Conservation (phyloP, 2,888 invertebrate genomes). For the Leuctra nigra region DNA sequence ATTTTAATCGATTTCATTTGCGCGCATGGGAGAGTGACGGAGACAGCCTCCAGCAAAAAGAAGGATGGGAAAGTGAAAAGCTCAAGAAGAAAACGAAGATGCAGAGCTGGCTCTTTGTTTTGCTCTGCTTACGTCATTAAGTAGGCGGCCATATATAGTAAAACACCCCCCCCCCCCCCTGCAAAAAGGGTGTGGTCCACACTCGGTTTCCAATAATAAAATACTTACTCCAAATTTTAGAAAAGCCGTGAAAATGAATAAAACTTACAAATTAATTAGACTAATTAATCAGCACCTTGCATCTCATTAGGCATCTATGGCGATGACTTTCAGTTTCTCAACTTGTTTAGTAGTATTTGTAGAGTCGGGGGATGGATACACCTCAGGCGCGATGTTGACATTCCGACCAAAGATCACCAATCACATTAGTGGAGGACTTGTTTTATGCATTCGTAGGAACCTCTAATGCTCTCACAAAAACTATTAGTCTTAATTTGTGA, state of each 20-base stretch:
- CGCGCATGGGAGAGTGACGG: slow-evolving; percentile 50
- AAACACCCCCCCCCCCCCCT: slow-evolving; percentile 14
- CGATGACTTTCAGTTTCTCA: not conserved
- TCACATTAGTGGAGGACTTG: too few relatives aligned
- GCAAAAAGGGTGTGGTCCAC: slow-evolving; percentile 13
- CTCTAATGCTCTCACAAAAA: not conserved
- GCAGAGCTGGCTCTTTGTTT: slow-evolving; percentile 41
- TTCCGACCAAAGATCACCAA: too few relatives aligned
- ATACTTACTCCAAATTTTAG: slow-evolving; percentile 1
- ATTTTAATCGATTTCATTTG: slow-evolving; percentile 64
- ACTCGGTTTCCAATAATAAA: slow-evolving; percentile 5
- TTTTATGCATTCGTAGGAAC: too few relatives aligned
- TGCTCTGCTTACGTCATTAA: slow-evolving; percentile 49
- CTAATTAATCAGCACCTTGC: not conserved
- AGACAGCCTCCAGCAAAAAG: slow-evolving; percentile 45
- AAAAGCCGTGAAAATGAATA: not conserved
- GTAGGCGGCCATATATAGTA: slow-evolving; percentile 31
- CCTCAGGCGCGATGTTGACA: too few relatives aligned
- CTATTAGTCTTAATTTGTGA: slow-evolving; percentile 13
- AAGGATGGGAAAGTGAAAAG: slow-evolving; percentile 39
- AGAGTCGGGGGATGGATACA: too few relatives aligned
- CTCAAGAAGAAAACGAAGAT: slow-evolving; percentile 28
- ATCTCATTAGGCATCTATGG: not conserved
- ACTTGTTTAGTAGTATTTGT: too few relatives aligned
- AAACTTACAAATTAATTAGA: slow-evolving; percentile 4